A percentile compares a stretch with the other conserved stretches of the same genome.
phyloP scores from a whole-genome alignment of 2,797 vertebrate species.

The Uromys caudimaculatus region DNA sequence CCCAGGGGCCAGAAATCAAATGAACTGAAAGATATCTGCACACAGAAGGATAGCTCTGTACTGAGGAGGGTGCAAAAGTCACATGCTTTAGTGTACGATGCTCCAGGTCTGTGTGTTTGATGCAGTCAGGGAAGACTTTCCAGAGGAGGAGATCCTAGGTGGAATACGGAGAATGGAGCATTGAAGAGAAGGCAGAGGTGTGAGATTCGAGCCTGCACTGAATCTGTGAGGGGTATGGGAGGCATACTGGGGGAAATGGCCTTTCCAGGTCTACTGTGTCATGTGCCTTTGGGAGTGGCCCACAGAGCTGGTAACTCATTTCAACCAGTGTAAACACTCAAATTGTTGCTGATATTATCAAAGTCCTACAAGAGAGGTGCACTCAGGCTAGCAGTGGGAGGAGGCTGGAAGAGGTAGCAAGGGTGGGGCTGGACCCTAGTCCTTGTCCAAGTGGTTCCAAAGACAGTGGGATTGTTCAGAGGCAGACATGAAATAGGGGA shows the following conservation, averaged over 20 bases:
- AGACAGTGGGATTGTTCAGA: neutral
- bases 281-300: neutral
- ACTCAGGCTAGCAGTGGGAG: neutral
- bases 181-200: neutral
- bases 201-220: neutral
- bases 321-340: neutral
- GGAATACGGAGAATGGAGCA: neutral
- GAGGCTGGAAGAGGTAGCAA: neutral
- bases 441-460: constrained; percentile 9
- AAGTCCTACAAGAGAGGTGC: neutral
- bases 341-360: neutral
- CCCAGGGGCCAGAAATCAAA: neutral
- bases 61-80: neutral
- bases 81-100: rapidly evolving
- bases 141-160: neutral
- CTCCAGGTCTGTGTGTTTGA: no score
- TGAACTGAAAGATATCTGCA: neutral
- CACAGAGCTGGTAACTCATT: neutral
- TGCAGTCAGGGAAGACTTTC: neutral
- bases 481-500: neutral
- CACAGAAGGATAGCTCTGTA: neutral
- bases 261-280: neutral
- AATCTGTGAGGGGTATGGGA: neutral
- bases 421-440: neutral
- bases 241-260: neutral